These are phyloP conservation scores for Agrochola lota DNA, from an alignment of 2,888 invertebrate species.

Conservation along the genomic window DNA sequence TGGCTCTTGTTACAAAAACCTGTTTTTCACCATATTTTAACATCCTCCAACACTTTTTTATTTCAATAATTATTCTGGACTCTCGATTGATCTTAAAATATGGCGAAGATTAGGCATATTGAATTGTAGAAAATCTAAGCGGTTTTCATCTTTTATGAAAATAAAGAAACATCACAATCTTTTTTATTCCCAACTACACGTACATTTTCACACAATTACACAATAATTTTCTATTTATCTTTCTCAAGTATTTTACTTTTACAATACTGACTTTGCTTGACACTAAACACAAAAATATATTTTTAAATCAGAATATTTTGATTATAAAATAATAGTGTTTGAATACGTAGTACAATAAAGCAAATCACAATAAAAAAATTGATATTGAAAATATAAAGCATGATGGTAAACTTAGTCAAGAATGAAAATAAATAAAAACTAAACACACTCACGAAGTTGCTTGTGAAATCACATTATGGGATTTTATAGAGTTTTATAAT, in stretches of 20 bases:
- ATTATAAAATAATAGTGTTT: no score
- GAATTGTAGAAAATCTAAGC: neutral
- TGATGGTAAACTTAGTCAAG: slow-evolving; percentile 73
- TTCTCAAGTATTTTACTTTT: neutral
- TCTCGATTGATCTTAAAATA: neutral
- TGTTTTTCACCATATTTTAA: neutral
- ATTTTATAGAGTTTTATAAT: slow-evolving; percentile 64
- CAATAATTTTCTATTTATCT: slow-evolving; percentile 30
- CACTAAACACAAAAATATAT: slow-evolving; percentile 19
- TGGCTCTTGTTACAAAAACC: neutral
- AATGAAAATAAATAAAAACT: slow-evolving; percentile 70
- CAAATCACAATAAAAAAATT: neutral
- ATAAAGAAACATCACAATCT: neutral
- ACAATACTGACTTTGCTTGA: slow-evolving; percentile 38
- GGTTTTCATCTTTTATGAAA: neutral
- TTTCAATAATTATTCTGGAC: neutral
- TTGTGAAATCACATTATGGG: slow-evolving; percentile 76
- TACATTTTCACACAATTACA: slow-evolving; percentile 28
- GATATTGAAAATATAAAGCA: slow-evolving; percentile 64
- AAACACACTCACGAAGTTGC: slow-evolving; percentile 87
- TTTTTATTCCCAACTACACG: slow-evolving; percentile 16
- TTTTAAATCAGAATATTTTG: neutral
- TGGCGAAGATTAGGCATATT: neutral
- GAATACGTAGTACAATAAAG: neutral
- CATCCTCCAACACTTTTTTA: neutral